These are phyloP conservation scores for Cataglyphis hispanica DNA, from an alignment of 1,140 invertebrate genomes.

Conservation along the genomic window DNA sequence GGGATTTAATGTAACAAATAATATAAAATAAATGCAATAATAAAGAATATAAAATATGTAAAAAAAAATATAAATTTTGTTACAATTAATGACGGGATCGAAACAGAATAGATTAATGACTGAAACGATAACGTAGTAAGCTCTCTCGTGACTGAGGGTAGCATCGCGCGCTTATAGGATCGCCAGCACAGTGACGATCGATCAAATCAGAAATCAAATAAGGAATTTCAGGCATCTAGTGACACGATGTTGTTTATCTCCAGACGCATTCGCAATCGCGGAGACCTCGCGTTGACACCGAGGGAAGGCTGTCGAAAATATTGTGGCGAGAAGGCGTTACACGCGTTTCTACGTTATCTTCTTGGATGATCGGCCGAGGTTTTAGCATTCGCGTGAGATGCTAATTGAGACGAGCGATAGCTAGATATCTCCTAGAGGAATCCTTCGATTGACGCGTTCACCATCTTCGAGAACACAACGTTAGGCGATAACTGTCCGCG, in stretches of 20 bases:
- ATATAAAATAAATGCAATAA: neutral
- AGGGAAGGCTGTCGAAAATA: slow-evolving; percentile 28
- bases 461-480: neutral
- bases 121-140: neutral
- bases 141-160: neutral
- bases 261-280: slow-evolving; percentile 22
- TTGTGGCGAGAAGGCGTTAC: slow-evolving; percentile 27
- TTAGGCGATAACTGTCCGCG: slow-evolving; percentile 19
- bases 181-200: slow-evolving; percentile 13
- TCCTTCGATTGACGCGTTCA: neutral
- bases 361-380: slow-evolving; percentile 34
- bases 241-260: slow-evolving; percentile 28
- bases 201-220: slow-evolving; percentile 55
- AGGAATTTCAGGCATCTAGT: slow-evolving; percentile 51
- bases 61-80: too few relatives aligned
- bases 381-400: slow-evolving; percentile 31
- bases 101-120: neutral
- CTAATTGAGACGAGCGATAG: slow-evolving; percentile 65
- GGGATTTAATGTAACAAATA: neutral
- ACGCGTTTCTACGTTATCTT: slow-evolving; percentile 48
- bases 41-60: neutral
- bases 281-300: slow-evolving; percentile 7
- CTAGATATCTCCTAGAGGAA: neutral
- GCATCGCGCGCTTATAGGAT: neutral
- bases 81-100: neutral